Evolutionary conservation across 2,797 vertebrate genomes (phyloP), one percentile per base, ranked within the genome.

Genomic region (Scomberomorus guttatus): DNA sequence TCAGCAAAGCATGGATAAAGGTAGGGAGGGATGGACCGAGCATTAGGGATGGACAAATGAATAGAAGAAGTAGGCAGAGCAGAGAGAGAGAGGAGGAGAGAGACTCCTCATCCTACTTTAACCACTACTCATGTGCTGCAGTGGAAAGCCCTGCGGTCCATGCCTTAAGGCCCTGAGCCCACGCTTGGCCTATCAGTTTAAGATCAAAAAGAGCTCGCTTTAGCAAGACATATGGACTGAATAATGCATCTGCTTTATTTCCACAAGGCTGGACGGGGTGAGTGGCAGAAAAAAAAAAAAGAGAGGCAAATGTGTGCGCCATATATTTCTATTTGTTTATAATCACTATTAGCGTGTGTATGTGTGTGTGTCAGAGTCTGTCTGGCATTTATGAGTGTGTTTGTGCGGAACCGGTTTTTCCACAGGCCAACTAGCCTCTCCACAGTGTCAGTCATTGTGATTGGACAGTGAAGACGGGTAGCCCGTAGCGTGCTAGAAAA

Each of bases 151-250:
- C 92, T 84, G 82, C 85, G 72, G 93, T 91, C 87, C 84, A 83
- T 82, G 92, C 93, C 92, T 91, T 72, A 87, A 93, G 92, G 92
- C 90, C 89, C 87, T 72, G 70, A 91, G 92, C 92, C 92, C 92
- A 92, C 87, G 87, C 92, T 92, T 90, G 91, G 92, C 91, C 91
- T 93, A 94, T 93, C 93, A 91, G 90, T 94, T 94, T 93, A 92
- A 92, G 92, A 94, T 94, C 86, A 94, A 93, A 95, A 92, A 92
- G 90, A 91, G 79, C 91, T 82, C 56, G 62, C 93, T 95, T 93
- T 92, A 94, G 90, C 90, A 83, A 94, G 90, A 94, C 93, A 93
- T 93, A 93, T 92, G 92, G 92, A 85, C 90, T 94, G 93, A 95
- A 94, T 95, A 94, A 94, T 94, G 90, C 88, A 95, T 90, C 82